Base-by-base conservation (phyloP, 2,797 vertebrate species). In the Erethizon dorsatum region DNA sequence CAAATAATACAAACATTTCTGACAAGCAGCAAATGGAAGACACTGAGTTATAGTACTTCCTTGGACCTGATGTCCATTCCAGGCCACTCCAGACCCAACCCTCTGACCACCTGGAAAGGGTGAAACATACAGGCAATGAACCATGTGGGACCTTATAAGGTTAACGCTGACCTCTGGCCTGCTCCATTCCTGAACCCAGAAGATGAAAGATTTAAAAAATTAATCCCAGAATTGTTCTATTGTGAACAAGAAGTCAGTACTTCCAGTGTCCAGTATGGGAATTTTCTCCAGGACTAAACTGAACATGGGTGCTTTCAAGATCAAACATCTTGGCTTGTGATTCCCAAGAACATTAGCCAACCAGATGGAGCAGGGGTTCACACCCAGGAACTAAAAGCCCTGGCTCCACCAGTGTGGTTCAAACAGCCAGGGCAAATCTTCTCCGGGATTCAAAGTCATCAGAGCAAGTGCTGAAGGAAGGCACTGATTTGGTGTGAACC, bases 281-380 rank as follows among this genome's bases (percentile, higher is more conserved):
- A 20, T 57, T 71, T 63, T 90, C 75, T 88, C 73, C 47, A 83
- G 47, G 56, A 77, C 37, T 65, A 63, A 59, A 17, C 20, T 37
- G 20, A 79, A 78, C 17, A 10, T 17, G 86, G 31, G n/a, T 47
- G 4, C 61, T 61, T 65, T 52, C 13, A 92, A 57, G 57, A 85
- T 73, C 45, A 41, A 91, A 79, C 8, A 71, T n/a, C 88, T 94
- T 50, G n/a, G 52, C 65, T 65, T 78, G 41, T 85, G 61, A 92
- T 26, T 31, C 41, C 77, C 77, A 31, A 83, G 57, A 91, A 20
- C 79, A 50, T 8, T 37, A 45, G 65, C 8, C 41, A 65, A 61
- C 50, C 41, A 73, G 41, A 54, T 10, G 13, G 28, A 79, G 14
- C 56, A 37, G 59, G 37, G 17, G 12, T 50, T 90, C 11, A n/a